Evolutionary conservation across 2,888 invertebrate genomes (phyloP).

Genomic region (Eulithis prunata): DNA sequence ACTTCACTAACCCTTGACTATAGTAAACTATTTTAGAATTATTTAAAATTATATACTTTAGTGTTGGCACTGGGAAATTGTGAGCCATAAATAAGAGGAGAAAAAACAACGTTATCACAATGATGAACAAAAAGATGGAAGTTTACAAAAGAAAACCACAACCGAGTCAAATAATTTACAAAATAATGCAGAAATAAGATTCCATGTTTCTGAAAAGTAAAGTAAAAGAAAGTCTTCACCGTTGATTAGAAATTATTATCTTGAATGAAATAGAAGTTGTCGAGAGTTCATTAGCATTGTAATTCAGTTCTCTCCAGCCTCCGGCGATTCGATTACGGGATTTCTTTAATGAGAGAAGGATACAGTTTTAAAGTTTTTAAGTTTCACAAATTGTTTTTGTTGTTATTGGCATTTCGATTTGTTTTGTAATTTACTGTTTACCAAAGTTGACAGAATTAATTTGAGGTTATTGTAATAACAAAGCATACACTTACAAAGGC

Average conservation of each 20-base stretch:
- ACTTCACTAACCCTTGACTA: too few species aligned
- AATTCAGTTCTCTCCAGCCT: slow-evolving; percentile 59
- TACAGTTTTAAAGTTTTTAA: slow-evolving; percentile 41
- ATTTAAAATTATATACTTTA: too few species aligned
- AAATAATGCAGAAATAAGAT: background rate
- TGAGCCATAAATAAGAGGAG: too few species aligned
- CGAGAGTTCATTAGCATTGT: slow-evolving; percentile 65
- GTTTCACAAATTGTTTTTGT: slow-evolving; percentile 41
- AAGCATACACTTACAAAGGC: slow-evolving; percentile 1
- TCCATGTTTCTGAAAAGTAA: background rate
- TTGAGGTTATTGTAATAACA: slow-evolving; percentile 18
- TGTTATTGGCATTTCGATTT: slow-evolving; percentile 31
- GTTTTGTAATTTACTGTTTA: slow-evolving; percentile 28
- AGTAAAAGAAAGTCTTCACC: slow-evolving; percentile 11
- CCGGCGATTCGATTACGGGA: slow-evolving; percentile 62
- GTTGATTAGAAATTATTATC: slow-evolving; percentile 50
- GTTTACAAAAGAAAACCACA: too few species aligned
- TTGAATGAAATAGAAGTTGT: slow-evolving; percentile 53
- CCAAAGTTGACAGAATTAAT: slow-evolving; percentile 4
- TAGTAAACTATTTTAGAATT: too few species aligned
- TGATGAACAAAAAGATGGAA: too few species aligned
- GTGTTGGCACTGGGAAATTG: too few species aligned
- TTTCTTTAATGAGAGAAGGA: slow-evolving; percentile 50
- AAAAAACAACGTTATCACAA: too few species aligned
- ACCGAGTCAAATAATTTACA: too few species aligned